These are phyloP conservation scores for Apus apus DNA, from an alignment of 2,113 vertebrate species.

Conservation along the genomic window DNA sequence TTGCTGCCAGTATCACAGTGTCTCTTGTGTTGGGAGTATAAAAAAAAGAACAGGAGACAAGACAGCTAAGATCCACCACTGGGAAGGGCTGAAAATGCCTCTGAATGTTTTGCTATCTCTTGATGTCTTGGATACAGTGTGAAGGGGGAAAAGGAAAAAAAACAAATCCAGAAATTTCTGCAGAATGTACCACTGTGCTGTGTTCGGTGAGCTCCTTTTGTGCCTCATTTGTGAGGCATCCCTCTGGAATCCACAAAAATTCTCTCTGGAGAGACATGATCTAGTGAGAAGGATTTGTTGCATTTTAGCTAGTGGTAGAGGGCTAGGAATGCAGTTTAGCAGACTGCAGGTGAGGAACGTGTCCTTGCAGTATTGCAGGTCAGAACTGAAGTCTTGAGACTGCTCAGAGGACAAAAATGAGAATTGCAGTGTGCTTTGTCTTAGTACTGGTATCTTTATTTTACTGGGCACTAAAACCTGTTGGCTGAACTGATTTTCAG, in stretches of 20 bases:
- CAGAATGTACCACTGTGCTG: fast-evolving
- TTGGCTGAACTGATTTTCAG: not conserved
- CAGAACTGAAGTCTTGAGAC: not conserved
- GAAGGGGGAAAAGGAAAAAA: too few relatives aligned
- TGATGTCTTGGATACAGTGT: not conserved
- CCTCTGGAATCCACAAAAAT: not conserved
- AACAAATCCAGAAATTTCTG: not conserved
- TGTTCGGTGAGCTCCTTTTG: not conserved
- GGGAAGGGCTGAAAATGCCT: not conserved
- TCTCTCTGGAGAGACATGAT: not conserved
- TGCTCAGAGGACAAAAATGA: not conserved
- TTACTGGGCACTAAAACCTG: not conserved
- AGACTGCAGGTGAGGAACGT: not conserved
- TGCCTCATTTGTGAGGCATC: not conserved
- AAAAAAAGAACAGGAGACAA: not conserved
- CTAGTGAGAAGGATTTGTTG: not conserved
- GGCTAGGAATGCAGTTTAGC: not conserved
- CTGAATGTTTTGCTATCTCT: not conserved
- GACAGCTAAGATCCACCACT: not conserved
- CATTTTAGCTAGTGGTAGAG: not conserved
- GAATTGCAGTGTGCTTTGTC: not conserved
- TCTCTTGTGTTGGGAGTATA: not conserved
- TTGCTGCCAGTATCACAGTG: not conserved
- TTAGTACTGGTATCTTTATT: not conserved
- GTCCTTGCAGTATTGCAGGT: not conserved